Evolutionary conservation across 2,797 vertebrate genomes (phyloP).

Genomic region (Aeoliscus strigatus): DNA sequence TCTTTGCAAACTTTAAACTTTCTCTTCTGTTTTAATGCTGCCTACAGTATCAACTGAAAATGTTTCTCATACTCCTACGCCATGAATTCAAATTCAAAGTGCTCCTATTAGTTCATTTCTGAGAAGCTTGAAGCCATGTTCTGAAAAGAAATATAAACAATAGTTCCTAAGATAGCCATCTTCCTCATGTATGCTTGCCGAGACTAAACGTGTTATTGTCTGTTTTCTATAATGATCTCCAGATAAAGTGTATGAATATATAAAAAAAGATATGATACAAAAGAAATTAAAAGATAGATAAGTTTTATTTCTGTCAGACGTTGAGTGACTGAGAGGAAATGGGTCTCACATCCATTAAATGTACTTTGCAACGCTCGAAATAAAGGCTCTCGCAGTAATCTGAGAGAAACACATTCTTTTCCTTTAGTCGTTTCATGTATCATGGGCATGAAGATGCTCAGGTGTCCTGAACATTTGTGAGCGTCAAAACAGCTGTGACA

Average conservation of each 20-base stretch:
- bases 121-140: constrained; percentile 65
- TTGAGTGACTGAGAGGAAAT: constrained; percentile 30
- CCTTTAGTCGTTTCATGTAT: constrained; percentile 34
- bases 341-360: constrained; percentile 50
- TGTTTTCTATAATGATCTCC: constrained; percentile 11
- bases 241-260: constrained; percentile 19
- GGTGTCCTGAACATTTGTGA: constrained; percentile 28
- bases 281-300: constrained; percentile 16
- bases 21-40: constrained; percentile 26
- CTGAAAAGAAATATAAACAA: constrained; percentile 33
- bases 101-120: constrained; percentile 46
- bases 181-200: constrained; percentile 28
- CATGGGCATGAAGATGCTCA: constrained; percentile 31
- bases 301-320: constrained; percentile 14
- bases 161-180: constrained; percentile 21
- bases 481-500: constrained; percentile 25
- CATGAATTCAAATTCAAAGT: constrained; percentile 47
- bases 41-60: constrained; percentile 46
- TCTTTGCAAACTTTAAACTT: constrained; percentile 41
- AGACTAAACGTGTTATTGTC: constrained; percentile 22
- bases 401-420: constrained; percentile 55
- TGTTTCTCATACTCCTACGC: constrained; percentile 28
- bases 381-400: constrained; percentile 66
- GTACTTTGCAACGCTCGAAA: constrained; percentile 67
- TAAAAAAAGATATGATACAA: constrained; percentile 8